Percentiles rank a stretch among this genome's conserved stretches.
phyloP scores from a whole-genome alignment of 1,140 invertebrate genomes.

The Augochlora pura region DNA sequence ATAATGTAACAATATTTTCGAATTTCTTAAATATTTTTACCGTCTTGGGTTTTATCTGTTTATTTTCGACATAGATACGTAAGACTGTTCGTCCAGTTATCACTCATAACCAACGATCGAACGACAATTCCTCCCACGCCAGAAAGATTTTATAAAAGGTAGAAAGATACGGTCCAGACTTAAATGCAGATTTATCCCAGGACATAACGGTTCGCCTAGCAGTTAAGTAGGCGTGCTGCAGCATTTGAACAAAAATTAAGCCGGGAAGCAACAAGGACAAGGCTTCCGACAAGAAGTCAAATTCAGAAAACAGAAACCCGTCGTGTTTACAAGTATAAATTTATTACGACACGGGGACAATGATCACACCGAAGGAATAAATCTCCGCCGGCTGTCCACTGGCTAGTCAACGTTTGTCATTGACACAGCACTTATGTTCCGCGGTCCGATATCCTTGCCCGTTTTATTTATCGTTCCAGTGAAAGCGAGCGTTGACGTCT shows the following conservation, averaged over 20 bases:
- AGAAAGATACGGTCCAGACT: no score
- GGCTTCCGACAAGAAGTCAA: not conserved
- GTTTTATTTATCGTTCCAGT: conserved; percentile 42
- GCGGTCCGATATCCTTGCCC: conserved; percentile 36
- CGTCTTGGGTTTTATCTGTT: no score
- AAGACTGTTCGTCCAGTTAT: no score
- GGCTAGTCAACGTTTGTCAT: conserved; percentile 34
- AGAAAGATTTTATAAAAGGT: no score
- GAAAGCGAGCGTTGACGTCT: conserved; percentile 52
- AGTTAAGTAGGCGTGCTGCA: not conserved
- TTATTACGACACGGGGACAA: conserved; percentile 37
- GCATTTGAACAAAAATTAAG: not conserved
- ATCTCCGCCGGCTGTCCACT: conserved; percentile 21
- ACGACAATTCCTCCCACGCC: no score
- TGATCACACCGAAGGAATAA: conserved; percentile 38
- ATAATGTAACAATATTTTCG: no score
- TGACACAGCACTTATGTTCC: conserved; percentile 31
- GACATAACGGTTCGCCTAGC: not conserved
- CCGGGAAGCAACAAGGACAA: not conserved
- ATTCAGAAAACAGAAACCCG: not conserved
- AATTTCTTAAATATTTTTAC: no score
- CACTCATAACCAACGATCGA: no score
- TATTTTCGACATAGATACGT: no score
- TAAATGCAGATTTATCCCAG: not conserved
- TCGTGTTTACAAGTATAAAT: conserved; percentile 20